Conservation (phyloP, 2,888 invertebrate species). For the Ditula angustiorana region DNA sequence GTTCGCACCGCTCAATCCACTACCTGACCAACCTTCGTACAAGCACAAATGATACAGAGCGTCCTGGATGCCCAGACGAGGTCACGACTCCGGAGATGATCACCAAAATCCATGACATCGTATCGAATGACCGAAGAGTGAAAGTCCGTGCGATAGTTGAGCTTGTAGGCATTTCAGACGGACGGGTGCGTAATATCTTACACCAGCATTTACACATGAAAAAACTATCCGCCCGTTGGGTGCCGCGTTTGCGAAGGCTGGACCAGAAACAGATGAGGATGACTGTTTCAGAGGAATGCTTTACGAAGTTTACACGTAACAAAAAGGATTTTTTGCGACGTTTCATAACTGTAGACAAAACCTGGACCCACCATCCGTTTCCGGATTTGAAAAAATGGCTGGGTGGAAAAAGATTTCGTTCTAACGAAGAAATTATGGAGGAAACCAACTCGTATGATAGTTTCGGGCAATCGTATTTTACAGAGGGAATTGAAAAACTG, state of each 20-base stretch:
- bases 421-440: background rate
- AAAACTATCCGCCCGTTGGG: constrained; percentile 24
- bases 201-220: constrained; percentile 17
- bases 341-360: no score
- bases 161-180: background rate
- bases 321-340: no score
- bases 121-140: constrained; percentile 39
- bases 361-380: no score
- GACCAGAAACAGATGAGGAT: no score
- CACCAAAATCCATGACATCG: constrained; percentile 46
- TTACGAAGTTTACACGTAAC: no score
- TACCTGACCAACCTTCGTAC: no score
- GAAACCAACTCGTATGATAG: background rate
- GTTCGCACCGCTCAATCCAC: no score
- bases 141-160: constrained; percentile 18
- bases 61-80: constrained; percentile 41
- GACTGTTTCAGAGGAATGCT: no score
- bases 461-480: background rate
- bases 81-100: constrained; percentile 43
- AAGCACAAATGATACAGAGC: background rate
- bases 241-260: background rate
- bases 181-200: constrained; percentile 11
- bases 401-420: constrained; percentile 2
- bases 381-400: constrained; percentile 8
- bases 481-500: background rate